Percentiles rank a stretch among this genome's conserved stretches.
Conservation (phyloP, 1,140 invertebrate species). For the Ceratina japonica region DNA sequence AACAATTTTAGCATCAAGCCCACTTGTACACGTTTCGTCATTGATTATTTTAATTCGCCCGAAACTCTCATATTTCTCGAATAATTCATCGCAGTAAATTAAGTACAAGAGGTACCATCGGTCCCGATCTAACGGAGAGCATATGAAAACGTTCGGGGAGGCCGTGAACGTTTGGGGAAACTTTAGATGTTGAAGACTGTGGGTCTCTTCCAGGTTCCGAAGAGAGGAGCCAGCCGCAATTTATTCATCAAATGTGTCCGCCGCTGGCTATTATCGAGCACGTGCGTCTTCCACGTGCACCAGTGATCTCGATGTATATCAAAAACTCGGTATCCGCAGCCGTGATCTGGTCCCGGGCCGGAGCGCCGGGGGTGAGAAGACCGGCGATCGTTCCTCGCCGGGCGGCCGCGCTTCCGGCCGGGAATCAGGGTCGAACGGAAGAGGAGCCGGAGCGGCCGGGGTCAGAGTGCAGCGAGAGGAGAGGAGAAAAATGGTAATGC, state of each 20-base stretch:
- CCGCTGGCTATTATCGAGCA: constrained; percentile 42
- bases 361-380: no score
- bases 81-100: no score
- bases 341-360: background rate
- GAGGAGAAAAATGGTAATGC: constrained; percentile 31
- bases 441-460: background rate
- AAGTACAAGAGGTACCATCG: no score
- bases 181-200: background rate
- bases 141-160: no score
- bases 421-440: background rate
- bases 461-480: background rate
- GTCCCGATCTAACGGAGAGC: no score
- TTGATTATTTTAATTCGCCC: no score
- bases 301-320: constrained; percentile 25
- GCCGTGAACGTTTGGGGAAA: background rate
- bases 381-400: no score
- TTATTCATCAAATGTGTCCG: constrained; percentile 2
- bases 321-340: constrained; percentile 14
- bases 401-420: background rate
- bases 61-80: no score
- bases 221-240: background rate
- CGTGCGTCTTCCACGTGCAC: constrained; percentile 62
- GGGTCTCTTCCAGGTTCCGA: no score
- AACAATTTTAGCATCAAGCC: no score
- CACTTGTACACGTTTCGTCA: no score